Evolutionary conservation across 2,113 vertebrate genomes (phyloP).

Genomic region (Crotalus helleri): DNA sequence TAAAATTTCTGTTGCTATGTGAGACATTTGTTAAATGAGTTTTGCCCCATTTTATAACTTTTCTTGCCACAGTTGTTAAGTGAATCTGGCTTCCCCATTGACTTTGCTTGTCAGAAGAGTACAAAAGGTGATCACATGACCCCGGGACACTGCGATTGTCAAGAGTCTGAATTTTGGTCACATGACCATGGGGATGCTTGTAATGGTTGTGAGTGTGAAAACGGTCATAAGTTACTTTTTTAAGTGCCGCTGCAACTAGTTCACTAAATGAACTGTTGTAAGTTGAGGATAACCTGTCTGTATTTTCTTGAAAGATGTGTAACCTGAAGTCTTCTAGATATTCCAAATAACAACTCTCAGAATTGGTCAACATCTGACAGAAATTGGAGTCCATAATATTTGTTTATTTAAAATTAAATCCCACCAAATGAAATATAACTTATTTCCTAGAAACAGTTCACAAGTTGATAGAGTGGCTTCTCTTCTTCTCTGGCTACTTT

Average conservation of each 20-base stretch:
- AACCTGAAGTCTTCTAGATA: background rate
- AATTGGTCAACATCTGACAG: background rate
- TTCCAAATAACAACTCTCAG: background rate
- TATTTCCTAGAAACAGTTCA: background rate
- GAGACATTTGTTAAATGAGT: background rate
- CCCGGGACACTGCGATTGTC: background rate
- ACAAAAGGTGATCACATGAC: background rate
- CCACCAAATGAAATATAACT: background rate
- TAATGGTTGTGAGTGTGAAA: background rate
- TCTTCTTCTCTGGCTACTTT: background rate
- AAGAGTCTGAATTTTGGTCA: background rate
- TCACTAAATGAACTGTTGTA: background rate
- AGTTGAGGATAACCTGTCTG: background rate
- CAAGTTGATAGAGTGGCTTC: background rate
- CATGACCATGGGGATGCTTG: background rate
- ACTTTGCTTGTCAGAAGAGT: background rate
- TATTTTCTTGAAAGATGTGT: background rate
- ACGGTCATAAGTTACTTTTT: background rate
- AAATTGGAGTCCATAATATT: background rate
- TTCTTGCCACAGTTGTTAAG: background rate
- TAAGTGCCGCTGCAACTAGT: background rate
- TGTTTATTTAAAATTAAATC: background rate
- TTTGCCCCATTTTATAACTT: background rate
- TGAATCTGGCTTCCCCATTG: background rate
- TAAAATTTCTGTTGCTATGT: background rate